Percentiles rank a stretch among this genome's conserved stretches.
phyloP scores from a whole-genome alignment of 2,797 vertebrate species.

The Passerculus sandwichensis region DNA sequence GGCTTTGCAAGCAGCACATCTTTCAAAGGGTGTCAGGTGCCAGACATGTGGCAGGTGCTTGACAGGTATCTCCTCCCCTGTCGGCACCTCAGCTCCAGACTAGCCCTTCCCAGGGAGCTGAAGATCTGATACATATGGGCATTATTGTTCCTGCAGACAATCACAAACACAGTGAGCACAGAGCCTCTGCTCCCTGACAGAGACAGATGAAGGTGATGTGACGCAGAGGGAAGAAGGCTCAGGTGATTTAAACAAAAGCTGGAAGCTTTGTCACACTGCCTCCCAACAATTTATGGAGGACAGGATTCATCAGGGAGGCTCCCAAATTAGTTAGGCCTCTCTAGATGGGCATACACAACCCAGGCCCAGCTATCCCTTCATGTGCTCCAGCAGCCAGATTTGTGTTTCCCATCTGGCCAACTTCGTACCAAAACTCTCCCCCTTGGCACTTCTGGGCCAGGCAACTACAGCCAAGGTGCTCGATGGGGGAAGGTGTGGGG shows the following conservation, averaged over 20 bases:
- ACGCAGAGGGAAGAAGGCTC: not conserved
- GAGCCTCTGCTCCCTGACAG: not conserved
- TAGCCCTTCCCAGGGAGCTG: not conserved
- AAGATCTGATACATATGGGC: accelerated
- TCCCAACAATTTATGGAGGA: not conserved
- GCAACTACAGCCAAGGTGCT: not conserved
- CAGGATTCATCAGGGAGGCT: not conserved
- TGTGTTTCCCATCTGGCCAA: not conserved
- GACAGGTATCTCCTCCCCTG: not conserved
- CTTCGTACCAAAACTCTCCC: not conserved
- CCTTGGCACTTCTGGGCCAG: not conserved
- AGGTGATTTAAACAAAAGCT: not conserved
- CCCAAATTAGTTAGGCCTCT: not conserved
- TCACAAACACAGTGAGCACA: accelerated
- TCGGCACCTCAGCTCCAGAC: not conserved
- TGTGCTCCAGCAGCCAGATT: accelerated
- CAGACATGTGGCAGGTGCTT: not conserved
- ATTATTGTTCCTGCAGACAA: not conserved
- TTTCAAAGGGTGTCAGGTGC: not conserved
- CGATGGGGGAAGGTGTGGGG: accelerated
- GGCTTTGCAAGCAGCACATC: not conserved
- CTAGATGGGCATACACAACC: not conserved
- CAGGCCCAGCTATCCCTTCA: not conserved
- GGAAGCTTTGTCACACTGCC: not conserved
- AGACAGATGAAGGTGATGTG: not conserved